Percentiles rank a stretch among this genome's conserved stretches.
Evolutionary conservation across 2,888 invertebrate genomes (phyloP).

Genomic region (Campoplex nolae): DNA sequence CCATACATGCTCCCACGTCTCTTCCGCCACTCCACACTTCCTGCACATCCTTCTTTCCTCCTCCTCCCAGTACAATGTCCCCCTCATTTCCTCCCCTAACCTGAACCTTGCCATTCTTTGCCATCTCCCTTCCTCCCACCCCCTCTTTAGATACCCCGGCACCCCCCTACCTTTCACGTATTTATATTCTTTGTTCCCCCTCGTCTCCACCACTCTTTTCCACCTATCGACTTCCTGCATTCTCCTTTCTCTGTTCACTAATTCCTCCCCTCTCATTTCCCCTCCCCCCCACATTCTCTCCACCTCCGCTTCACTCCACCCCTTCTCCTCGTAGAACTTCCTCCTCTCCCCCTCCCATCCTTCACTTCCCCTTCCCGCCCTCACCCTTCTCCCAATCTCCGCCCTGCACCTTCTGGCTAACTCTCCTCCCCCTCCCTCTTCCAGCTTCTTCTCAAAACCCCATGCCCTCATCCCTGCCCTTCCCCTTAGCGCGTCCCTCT

Average conservation of each 20-base stretch:
- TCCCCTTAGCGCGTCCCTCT: not conserved
- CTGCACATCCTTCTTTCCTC: not conserved
- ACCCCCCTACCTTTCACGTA: not conserved
- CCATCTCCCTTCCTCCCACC: not conserved
- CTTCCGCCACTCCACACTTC: not conserved
- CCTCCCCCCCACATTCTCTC: not conserved
- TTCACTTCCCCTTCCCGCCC: not conserved
- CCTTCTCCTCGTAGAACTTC: not conserved
- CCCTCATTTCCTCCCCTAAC: constrained; percentile 1
- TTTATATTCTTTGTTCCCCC: not conserved
- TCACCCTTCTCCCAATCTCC: not conserved
- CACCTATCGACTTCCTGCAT: not conserved
- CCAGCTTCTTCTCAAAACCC: not conserved
- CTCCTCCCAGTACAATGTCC: not conserved
- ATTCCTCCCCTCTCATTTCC: not conserved
- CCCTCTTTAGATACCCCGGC: not conserved
- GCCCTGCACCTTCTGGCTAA: not conserved
- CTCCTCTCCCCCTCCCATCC: not conserved
- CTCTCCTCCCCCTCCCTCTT: constrained; percentile 3
- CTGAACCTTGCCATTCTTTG: not conserved
- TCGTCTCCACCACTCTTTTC: not conserved
- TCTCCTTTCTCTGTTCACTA: not conserved
- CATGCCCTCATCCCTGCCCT: not conserved
- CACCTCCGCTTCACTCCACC: not conserved
- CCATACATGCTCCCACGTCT: not conserved